A percentile compares a stretch with the other conserved stretches of the same genome.
phyloP scores from a whole-genome alignment of 2,113 vertebrate species.

The Potamarius usumacintae region DNA sequence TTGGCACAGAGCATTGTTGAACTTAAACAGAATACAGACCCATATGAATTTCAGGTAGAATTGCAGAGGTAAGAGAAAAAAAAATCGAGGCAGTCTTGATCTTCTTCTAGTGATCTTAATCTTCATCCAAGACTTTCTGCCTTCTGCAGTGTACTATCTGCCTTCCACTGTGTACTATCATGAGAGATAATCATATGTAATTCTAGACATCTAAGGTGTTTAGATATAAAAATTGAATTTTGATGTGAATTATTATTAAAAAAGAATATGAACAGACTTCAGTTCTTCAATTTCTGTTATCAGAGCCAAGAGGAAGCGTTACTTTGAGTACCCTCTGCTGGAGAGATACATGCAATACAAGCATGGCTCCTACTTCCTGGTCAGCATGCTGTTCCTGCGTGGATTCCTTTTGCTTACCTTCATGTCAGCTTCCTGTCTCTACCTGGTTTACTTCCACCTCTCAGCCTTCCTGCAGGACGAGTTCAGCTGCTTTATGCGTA shows the following conservation, averaged over 20 bases:
- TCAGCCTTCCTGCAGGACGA: conserved; percentile 88
- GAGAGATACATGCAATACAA: conserved; percentile 91
- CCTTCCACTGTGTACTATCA: conserved; percentile 23
- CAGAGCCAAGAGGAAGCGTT: conserved; percentile 89
- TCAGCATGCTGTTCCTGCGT: conserved; percentile 83
- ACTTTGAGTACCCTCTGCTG: conserved; percentile 94
- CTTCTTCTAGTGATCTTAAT: neutral
- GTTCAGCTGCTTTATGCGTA: conserved; percentile 89
- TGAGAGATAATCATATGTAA: conserved; percentile 3
- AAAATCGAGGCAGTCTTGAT: neutral
- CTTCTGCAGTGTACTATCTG: conserved; percentile 11
- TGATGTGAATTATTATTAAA: neutral
- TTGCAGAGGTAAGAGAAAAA: conserved; percentile 78
- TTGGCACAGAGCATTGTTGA: conserved; percentile 90
- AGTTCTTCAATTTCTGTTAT: neutral
- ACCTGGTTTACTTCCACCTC: conserved; percentile 89
- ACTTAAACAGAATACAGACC: conserved; percentile 78
- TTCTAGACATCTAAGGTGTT: neutral
- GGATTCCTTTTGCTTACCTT: conserved; percentile 87
- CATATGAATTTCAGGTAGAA: conserved; percentile 84
- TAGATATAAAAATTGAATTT: neutral
- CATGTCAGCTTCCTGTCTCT: conserved; percentile 84
- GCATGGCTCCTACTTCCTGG: conserved; percentile 84
- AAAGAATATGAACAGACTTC: neutral
- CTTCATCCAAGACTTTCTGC: conserved; percentile 15